Base-by-base conservation (phyloP, 2,797 vertebrate genomes). In the Dendrocincla tyrannina region DNA sequence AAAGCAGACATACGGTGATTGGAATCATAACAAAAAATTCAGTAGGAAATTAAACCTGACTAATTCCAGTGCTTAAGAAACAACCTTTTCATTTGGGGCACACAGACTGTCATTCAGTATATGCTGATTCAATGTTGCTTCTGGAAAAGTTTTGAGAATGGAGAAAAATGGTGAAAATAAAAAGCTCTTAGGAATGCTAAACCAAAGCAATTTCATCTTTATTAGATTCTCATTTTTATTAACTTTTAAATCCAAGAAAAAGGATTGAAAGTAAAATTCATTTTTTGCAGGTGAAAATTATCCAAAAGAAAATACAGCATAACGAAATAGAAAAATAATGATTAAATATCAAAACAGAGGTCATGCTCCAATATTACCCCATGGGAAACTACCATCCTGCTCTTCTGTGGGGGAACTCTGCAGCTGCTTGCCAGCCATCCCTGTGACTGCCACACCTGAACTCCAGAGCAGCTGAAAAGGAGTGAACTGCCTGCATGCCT, bases 291-390 rank as follows among this genome's bases (percentile, higher is more conserved):
- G 27, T 64, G 16, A 89, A 66, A 87, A 69, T 50, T 37, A 73
- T 55, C 35, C 47, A 78, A 41, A 85, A 69, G 39, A 52, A 74
- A 90, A 64, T 17, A 75, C 22, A 69, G 18, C 17, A 11, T 18
- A 87, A 76, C 10, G 56, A 90, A 60, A 37, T 35, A 62, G 30
- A 82, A 89, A 89, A 94, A 85, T 25, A 27, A 33, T 9, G 30
- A 79, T 82, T 91, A 84, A 73, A 28, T 44, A 67, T 41, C 25
- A 17, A 55, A 64, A 59, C 6, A 39, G 69, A 85, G 32, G 33
- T 28, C 27, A 68, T 4, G 11, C 32, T 76, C 32, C 18, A 19
- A 14, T 53, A 60, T 8, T 17, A 32, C 13, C 30, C 13, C 28
- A 22, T 62, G 66, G 41, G 50, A 93, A 94, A 76, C 10, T 39